Evolutionary conservation across 2,113 vertebrate genomes (phyloP), one percentile per base, ranked within the genome.

Genomic region (Amazona guildingii): DNA sequence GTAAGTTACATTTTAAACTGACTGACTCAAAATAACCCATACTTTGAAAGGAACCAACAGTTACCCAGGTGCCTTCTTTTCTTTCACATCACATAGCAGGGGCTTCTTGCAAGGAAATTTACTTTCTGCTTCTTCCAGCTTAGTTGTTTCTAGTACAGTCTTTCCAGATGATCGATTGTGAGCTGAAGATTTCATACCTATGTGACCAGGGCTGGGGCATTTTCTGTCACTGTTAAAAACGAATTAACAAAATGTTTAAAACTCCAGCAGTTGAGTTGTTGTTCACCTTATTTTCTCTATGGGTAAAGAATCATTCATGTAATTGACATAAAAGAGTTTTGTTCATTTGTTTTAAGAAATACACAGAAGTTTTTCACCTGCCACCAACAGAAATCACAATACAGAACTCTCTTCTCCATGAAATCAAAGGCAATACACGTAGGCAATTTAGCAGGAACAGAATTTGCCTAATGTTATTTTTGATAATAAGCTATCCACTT

Each of bases 41-140:
- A 80, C 28, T 86, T 79, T 19, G 43, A 92, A 92, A 70, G 49
- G 17, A 95, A 83, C 15, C 48, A 39, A 85, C 80, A 95, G 29
- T 95, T 95, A 98, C 97, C 97, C 79, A 83, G 74, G 67, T 49
- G 88, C n/a, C 39, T 95, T 96, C 87, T 98, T 98, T 94, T 98
- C 97, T 80, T 98, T 98, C 77, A 91, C 81, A 48, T 96, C 97
- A 77, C 84, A 96, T 25, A 95, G 83, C 10, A 94, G 70, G n/a
- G 97, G 88, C 68, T 98, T 98, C 95, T 98, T 98, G 90, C 90
- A 95, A 21, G 89, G 91, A 78, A 95, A 97, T 89, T 96, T 97
- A 83, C 82, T 92, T 93, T 97, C 94, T 67, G 46, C 72, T 27
- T 96, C 94, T 61, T 97, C 97, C 28, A 89, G 86, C 81, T 94